Evolutionary conservation across 2,797 vertebrate species (phyloP).

Genomic region (Pangasius sanitwongsei): DNA sequence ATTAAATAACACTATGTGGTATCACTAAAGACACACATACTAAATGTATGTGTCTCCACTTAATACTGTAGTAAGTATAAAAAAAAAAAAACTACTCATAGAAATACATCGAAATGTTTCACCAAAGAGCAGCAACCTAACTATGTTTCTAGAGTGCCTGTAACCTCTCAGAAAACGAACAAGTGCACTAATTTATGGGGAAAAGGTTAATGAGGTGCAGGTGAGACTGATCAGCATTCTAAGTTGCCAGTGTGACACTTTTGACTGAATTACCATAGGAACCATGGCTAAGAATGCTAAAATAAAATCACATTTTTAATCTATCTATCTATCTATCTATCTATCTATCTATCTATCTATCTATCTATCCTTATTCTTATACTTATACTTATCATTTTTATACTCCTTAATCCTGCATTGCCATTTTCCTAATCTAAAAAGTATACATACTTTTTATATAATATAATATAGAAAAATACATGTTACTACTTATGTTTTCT

Average conservation of each 20-base stretch:
- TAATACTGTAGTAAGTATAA: too few relatives aligned
- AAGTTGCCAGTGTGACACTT: neutral
- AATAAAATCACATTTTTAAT: too few relatives aligned
- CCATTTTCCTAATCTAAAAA: neutral
- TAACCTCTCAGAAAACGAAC: neutral
- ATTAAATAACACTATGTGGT: neutral
- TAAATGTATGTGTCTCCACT: neutral
- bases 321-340: neutral
- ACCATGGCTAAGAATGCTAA: neutral
- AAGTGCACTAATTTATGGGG: neutral
- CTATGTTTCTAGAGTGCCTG: neutral
- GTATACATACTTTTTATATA: too few relatives aligned
- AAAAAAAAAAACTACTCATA: neutral
- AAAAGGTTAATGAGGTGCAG: conserved; percentile 4
- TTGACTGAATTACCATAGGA: neutral
- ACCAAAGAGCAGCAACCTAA: neutral
- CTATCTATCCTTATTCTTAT: neutral
- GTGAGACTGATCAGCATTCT: conserved; percentile 1
- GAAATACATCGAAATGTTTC: neutral
- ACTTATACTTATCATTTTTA: neutral
- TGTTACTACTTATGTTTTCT: neutral
- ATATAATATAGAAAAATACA: too few relatives aligned
- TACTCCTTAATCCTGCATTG: neutral
- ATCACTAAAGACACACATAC: neutral
- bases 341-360: neutral